A percentile compares a stretch with the other conserved stretches of the same genome.
Conservation (phyloP, 2,888 invertebrate species). For the Agonopterix subpropinquella region DNA sequence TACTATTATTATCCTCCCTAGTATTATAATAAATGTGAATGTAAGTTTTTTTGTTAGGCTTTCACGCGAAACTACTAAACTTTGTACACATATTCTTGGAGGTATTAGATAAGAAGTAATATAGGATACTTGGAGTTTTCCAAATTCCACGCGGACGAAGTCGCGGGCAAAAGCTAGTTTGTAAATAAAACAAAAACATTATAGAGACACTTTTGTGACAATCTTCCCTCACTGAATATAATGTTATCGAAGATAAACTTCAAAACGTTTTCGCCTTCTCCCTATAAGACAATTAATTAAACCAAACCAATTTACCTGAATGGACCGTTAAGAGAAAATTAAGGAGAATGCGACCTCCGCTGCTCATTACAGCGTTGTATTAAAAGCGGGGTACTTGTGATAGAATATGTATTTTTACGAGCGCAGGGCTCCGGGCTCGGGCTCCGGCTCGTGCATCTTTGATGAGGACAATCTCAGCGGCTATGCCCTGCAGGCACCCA, state of each 20-base stretch:
- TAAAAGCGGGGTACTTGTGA: constrained; percentile 63
- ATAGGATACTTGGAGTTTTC: no score
- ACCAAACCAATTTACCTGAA: constrained; percentile 53
- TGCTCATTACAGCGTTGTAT: constrained; percentile 64
- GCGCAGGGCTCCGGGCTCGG: constrained; percentile 22
- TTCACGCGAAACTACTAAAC: no score
- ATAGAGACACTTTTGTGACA: no score
- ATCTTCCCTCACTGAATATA: no score
- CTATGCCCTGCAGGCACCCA: background rate
- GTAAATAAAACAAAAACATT: no score
- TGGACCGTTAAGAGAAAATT: constrained; percentile 61
- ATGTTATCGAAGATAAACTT: constrained; percentile 20
- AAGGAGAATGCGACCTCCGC: constrained; percentile 62
- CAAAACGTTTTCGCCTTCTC: constrained; percentile 34
- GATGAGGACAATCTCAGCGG: constrained; percentile 64
- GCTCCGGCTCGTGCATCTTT: constrained; percentile 60
- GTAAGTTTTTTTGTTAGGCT: no score
- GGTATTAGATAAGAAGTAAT: no score
- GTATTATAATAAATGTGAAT: no score
- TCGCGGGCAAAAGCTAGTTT: no score
- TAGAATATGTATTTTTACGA: constrained; percentile 75
- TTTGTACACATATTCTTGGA: no score
- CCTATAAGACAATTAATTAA: constrained; percentile 43
- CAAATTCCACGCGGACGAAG: no score
- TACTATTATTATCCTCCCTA: no score